A percentile compares a stretch with the other conserved stretches of the same genome.
Evolutionary conservation across 2,888 invertebrate species (phyloP).

Genomic region (Sabatieria punctata): DNA sequence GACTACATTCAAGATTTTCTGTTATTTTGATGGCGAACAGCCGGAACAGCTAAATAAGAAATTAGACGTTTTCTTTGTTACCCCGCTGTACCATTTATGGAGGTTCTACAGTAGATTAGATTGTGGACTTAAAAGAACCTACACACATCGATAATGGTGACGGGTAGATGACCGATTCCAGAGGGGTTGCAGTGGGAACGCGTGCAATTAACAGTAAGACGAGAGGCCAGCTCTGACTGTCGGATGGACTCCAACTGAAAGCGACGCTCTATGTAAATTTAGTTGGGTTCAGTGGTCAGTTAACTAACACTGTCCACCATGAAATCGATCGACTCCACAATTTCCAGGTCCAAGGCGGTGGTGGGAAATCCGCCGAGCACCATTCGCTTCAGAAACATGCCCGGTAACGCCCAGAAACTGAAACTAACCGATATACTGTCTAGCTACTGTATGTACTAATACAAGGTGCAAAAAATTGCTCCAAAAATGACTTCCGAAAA

Average conservation of each 20-base stretch:
- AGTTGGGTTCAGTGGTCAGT: too few relatives aligned
- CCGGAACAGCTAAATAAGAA: too few relatives aligned
- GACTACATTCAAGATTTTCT: too few relatives aligned
- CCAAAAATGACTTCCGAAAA: too few relatives aligned
- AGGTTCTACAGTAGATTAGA: too few relatives aligned
- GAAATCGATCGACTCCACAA: conserved; percentile 69
- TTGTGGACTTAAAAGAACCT: too few relatives aligned
- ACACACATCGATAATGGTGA: conserved; percentile 66
- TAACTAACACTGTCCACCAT: conserved; percentile 66
- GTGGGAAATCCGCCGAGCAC: conserved; percentile 64
- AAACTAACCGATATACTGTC: conserved; percentile 12
- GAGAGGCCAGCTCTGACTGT: conserved; percentile 65
- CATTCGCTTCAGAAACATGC: conserved; percentile 65
- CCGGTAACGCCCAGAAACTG: conserved; percentile 65
- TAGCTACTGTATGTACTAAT: too few relatives aligned
- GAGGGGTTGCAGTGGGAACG: conserved; percentile 40
- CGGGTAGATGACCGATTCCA: conserved; percentile 39
- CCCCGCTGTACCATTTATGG: too few relatives aligned
- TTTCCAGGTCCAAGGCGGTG: conserved; percentile 47
- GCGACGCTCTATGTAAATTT: not conserved
- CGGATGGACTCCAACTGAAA: conserved; percentile 60
- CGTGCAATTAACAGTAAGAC: conserved; percentile 68
- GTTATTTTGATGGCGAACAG: too few relatives aligned
- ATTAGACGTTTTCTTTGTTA: too few relatives aligned
- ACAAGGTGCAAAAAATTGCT: too few relatives aligned